Percentiles rank a stretch among this genome's conserved stretches.
Evolutionary conservation across 92 coral and sea anemone species (phyloP).

Genomic region (Nematostella vectensis): DNA sequence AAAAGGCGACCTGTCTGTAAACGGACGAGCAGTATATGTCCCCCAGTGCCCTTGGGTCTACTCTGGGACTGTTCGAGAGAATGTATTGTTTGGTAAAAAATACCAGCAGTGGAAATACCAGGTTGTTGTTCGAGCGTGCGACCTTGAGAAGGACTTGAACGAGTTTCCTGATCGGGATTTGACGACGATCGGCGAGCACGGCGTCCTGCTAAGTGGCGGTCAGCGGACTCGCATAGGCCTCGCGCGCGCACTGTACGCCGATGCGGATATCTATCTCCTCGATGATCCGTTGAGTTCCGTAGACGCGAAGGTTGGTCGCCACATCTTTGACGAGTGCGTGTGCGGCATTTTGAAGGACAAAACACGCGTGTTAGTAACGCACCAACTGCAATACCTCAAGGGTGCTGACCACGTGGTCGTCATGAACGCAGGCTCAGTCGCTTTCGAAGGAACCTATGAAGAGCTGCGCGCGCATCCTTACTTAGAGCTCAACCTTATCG

Average conservation of each 20-base stretch:
- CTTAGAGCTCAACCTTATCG: slow-evolving; percentile 12
- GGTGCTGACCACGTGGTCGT: slow-evolving; percentile 31
- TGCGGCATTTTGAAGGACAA: slow-evolving; percentile 20
- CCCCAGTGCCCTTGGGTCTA: slow-evolving; percentile 36
- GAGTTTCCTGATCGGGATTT: slow-evolving; percentile 20
- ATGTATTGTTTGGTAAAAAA: slow-evolving; percentile 24
- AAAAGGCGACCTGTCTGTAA: slow-evolving; percentile 14
- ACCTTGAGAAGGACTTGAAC: slow-evolving; percentile 18
- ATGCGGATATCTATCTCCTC: slow-evolving; percentile 24
- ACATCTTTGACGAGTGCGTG: slow-evolving; percentile 23
- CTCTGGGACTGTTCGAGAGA: slow-evolving; percentile 25
- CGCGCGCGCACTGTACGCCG: slow-evolving; percentile 33
- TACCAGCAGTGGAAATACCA: slow-evolving; percentile 11
- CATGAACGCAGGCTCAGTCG: slow-evolving; percentile 18
- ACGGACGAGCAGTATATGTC: slow-evolving; percentile 25
- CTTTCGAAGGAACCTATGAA: slow-evolving; percentile 26
- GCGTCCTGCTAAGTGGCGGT: slow-evolving; percentile 31
- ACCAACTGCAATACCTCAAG: slow-evolving; percentile 26
- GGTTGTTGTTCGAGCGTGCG: slow-evolving; percentile 17
- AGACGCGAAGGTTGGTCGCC: slow-evolving; percentile 32
- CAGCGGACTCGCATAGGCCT: slow-evolving; percentile 35
- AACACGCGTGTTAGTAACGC: slow-evolving; percentile 27
- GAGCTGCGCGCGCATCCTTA: slow-evolving; percentile 11
- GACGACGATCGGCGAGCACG: slow-evolving; percentile 28
- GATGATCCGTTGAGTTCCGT: slow-evolving; percentile 37